phyloP scores from a whole-genome alignment of 1,140 invertebrate genomes.

The Leptopilina clavipes region DNA sequence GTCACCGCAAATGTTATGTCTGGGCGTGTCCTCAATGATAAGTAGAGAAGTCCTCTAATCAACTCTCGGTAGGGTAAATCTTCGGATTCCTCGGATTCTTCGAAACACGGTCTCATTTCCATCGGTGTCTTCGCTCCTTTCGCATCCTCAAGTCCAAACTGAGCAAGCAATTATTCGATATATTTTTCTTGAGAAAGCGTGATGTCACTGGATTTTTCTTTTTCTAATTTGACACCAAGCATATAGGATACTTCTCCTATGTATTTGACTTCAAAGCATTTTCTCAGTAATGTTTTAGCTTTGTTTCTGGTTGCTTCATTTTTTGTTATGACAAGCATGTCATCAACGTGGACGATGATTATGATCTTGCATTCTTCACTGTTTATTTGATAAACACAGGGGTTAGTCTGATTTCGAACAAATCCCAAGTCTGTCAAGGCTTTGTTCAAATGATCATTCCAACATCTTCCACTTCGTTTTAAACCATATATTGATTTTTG shows the following conservation, averaged over 20 bases:
- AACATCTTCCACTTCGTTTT: slow-evolving; percentile 63
- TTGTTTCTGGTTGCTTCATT: slow-evolving; percentile 38
- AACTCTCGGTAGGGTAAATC: slow-evolving; percentile 57
- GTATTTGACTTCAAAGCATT: slow-evolving; percentile 48
- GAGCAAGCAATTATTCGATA: slow-evolving; percentile 39
- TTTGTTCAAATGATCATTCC: slow-evolving; percentile 56
- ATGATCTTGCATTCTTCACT: slow-evolving; percentile 39
- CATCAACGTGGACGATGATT: slow-evolving; percentile 47
- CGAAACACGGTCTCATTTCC: slow-evolving; percentile 37
- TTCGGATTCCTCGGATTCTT: background rate
- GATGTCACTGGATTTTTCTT: slow-evolving; percentile 39
- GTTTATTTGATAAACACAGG: slow-evolving; percentile 49
- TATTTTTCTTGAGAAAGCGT: slow-evolving; percentile 47
- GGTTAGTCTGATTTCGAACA: slow-evolving; percentile 42
- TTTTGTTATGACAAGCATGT: slow-evolving; percentile 44
- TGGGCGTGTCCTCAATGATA: slow-evolving; percentile 63
- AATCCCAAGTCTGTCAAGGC: slow-evolving; percentile 36
- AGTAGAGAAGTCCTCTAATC: slow-evolving; percentile 65
- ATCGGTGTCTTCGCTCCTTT: slow-evolving; percentile 44
- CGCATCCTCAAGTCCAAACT: slow-evolving; percentile 45
- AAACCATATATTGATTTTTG: slow-evolving; percentile 64
- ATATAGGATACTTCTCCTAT: slow-evolving; percentile 41
- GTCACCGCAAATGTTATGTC: slow-evolving; percentile 65
- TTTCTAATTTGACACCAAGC: slow-evolving; percentile 45
- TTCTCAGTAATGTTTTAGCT: slow-evolving; percentile 23